Evolutionary conservation across 2,888 invertebrate species (phyloP), one percentile per base, ranked within the genome.

Genomic region (Lumbricus terrestris): DNA sequence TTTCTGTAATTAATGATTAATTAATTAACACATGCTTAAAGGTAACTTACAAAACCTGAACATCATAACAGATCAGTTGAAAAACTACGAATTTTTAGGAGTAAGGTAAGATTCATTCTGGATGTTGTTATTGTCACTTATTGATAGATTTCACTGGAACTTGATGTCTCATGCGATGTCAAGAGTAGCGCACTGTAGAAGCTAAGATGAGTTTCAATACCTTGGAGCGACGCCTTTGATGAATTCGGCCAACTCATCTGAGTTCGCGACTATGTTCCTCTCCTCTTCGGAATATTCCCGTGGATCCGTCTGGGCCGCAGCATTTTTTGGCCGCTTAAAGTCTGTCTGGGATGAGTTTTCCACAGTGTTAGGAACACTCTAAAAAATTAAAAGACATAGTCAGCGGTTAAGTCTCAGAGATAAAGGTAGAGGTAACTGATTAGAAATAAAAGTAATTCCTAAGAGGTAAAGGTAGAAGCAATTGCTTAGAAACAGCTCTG

Each of bases 321-420:
- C 94, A 92, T 94, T 95, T 33, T 94, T 92, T 0, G 95, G 94
- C 90, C 94, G 94, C 89, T 93, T 94, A 94, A 95, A 95, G 83
- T 94, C 93, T 18, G 95, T 95, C 92, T 95, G 95, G 3, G 94
- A 93, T 0, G 93, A 93, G 16, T 92, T 89, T 20, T 93, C 93
- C 38, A 82, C 88, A 83, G 93, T 92, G 89, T 92, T 92, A 38
- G 94, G 94, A n/a, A 95, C 93, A 23, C 95, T 94, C 95, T 95
- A 90, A 15, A 89, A 38, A n/a, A 40, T 69, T 3, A 20, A 18
- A 69, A 20, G 29, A 18, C 23, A 47, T 20, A 20, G 23, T 6
- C 23, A 47, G 47, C 23, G 20, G n/a, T n/a, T n/a, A 69, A 69
- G 11, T 69, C 69, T 69, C 11, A 69, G n/a, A n/a, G 69, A 69